Evolutionary conservation across 2,797 vertebrate species (phyloP).

Genomic region (Rhabdomys pumilio): DNA sequence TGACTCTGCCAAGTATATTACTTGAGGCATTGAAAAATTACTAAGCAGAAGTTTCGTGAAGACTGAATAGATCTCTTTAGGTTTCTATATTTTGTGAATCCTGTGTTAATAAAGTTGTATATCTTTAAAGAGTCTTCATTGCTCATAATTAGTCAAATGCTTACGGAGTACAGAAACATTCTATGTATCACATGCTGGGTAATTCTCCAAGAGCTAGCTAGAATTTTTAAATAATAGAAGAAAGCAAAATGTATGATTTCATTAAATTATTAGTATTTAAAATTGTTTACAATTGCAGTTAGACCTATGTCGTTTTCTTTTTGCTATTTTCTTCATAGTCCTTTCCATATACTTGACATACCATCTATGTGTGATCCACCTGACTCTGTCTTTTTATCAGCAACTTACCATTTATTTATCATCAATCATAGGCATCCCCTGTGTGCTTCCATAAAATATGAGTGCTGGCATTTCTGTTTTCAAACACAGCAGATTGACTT

Average conservation of each 20-base stretch:
- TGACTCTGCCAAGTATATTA: conserved; percentile 39
- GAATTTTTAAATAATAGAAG: not conserved
- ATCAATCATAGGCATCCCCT: not conserved
- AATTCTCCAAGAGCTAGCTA: not conserved
- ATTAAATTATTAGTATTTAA: conserved; percentile 3
- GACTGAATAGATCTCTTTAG: not conserved
- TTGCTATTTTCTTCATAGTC: not conserved
- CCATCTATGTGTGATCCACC: not conserved
- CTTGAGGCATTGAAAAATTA: not conserved
- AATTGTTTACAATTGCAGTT: not conserved
- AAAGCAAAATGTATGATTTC: not conserved
- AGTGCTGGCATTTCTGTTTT: conserved; percentile 45
- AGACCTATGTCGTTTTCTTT: not conserved
- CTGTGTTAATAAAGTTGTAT: conserved; percentile 25
- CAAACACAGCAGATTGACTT: conserved; percentile 57
- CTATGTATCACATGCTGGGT: not conserved
- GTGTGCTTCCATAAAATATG: conserved; percentile 20
- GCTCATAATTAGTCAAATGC: conserved; percentile 1
- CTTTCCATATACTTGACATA: not conserved
- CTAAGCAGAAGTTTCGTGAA: conserved; percentile 21
- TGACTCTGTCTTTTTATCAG: not conserved
- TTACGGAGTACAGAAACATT: not conserved
- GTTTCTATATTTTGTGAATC: not conserved
- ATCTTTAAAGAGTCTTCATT: not conserved
- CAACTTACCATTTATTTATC: not conserved